Conservation (phyloP, 2,888 invertebrate species). For the Amblyjoppa proteus region DNA sequence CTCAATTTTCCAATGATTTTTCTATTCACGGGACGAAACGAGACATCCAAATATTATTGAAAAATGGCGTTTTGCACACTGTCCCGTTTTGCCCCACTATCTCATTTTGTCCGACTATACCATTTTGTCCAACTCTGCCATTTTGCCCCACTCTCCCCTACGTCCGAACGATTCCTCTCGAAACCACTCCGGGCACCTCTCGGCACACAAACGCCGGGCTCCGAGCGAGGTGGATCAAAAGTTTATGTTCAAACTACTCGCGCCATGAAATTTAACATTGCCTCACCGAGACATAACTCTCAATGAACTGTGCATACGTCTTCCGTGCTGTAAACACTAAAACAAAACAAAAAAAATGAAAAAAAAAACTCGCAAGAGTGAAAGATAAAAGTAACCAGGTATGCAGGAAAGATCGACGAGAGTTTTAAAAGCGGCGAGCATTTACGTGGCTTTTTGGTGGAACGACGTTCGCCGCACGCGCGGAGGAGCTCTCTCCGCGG, state of each 20-base stretch:
- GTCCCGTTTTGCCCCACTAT: too few relatives aligned
- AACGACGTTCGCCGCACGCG: slow-evolving; percentile 22
- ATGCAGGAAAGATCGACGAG: slow-evolving; percentile 39
- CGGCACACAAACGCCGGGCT: neutral
- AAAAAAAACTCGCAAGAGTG: slow-evolving; percentile 22
- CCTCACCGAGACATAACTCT: slow-evolving; percentile 10
- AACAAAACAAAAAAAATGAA: slow-evolving; percentile 5
- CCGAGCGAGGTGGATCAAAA: neutral
- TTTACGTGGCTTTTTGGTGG: slow-evolving; percentile 27
- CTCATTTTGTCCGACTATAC: too few relatives aligned
- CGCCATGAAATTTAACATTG: neutral
- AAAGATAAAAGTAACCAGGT: slow-evolving; percentile 38
- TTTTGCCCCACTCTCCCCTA: too few relatives aligned
- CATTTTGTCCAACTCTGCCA: too few relatives aligned
- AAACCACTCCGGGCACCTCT: neutral
- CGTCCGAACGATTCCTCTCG: neutral
- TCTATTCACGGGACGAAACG: too few relatives aligned
- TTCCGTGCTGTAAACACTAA: slow-evolving; percentile 34
- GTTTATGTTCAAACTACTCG: neutral
- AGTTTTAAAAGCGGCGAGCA: slow-evolving; percentile 45
- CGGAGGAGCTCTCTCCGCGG: neutral
- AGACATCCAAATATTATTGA: too few relatives aligned
- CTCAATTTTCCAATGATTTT: too few relatives aligned
- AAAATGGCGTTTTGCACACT: too few relatives aligned
- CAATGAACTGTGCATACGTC: slow-evolving; percentile 63